Percentiles rank a stretch among this genome's conserved stretches.
Evolutionary conservation across 1,140 invertebrate species (phyloP).

Genomic region (Formica exsecta): DNA sequence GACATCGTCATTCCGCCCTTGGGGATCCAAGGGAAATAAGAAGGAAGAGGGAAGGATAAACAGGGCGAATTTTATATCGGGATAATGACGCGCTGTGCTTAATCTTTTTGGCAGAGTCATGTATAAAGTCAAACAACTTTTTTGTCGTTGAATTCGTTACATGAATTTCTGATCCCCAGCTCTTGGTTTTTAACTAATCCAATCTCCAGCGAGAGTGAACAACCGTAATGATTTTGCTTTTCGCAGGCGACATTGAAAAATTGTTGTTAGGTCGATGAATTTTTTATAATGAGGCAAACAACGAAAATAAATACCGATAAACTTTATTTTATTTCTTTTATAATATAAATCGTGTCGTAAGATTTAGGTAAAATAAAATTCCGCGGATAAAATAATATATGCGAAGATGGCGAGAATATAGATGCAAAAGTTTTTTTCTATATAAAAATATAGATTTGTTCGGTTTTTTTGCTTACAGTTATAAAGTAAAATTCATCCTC

Average conservation of each 20-base stretch:
- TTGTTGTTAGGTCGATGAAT: not conserved
- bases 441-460: not conserved
- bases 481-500: not conserved
- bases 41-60: not conserved
- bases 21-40: not conserved
- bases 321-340: not conserved
- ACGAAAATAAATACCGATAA: conserved; percentile 13
- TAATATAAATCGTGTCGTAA: not conserved
- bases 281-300: not conserved
- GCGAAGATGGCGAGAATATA: not conserved
- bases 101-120: conserved; percentile 36
- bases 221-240: conserved; percentile 1
- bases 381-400: not conserved
- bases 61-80: conserved; percentile 56
- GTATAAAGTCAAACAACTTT: conserved; percentile 47
- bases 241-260: not conserved
- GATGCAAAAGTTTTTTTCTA: not conserved
- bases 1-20: not conserved
- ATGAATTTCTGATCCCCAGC: conserved; percentile 38
- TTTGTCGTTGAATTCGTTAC: conserved; percentile 51
- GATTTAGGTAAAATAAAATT: conserved; percentile 17
- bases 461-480: not conserved
- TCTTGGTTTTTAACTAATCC: conserved; percentile 11
- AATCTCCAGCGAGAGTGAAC: not conserved
- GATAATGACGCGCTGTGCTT: conserved; percentile 12